Percentiles rank a stretch among this genome's conserved stretches.
phyloP scores from a whole-genome alignment of 2,888 invertebrate genomes.

The Calameuta idolon region DNA sequence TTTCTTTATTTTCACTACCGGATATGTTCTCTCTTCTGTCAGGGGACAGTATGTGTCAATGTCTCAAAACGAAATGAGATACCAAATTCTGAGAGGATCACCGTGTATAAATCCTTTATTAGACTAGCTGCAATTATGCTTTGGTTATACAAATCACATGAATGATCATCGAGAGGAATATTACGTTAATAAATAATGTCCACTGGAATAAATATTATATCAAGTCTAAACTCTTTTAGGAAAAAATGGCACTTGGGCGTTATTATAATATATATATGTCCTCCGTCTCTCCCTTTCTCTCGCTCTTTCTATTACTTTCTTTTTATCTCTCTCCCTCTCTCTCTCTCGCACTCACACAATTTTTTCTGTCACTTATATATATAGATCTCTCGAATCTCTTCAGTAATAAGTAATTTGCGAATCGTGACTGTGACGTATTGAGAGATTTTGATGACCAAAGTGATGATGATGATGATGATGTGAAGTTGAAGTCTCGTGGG shows the following conservation, averaged over 20 bases:
- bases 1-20: slow-evolving; percentile 23
- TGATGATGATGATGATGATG: slow-evolving; percentile 32
- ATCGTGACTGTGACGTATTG: slow-evolving; percentile 48
- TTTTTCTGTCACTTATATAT: neutral
- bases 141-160: slow-evolving; percentile 17
- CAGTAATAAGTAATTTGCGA: slow-evolving; percentile 48
- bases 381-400: neutral
- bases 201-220: slow-evolving; percentile 40
- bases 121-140: slow-evolving; percentile 19
- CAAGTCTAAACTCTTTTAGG: slow-evolving; percentile 1
- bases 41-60: neutral
- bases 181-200: slow-evolving; percentile 33
- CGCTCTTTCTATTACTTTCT: neutral
- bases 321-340: neutral
- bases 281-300: neutral
- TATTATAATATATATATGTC: neutral
- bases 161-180: neutral
- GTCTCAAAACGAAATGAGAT: neutral
- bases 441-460: slow-evolving; percentile 44
- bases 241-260: neutral
- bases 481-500: slow-evolving; percentile 47
- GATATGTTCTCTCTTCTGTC: slow-evolving; percentile 9
- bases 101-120: slow-evolving; percentile 12
- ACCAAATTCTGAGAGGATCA: slow-evolving; percentile 4
- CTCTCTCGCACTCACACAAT: neutral